These are phyloP conservation scores for Lycophotia porphyrea DNA, from an alignment of 2,888 invertebrate genomes.

Conservation along the genomic window DNA sequence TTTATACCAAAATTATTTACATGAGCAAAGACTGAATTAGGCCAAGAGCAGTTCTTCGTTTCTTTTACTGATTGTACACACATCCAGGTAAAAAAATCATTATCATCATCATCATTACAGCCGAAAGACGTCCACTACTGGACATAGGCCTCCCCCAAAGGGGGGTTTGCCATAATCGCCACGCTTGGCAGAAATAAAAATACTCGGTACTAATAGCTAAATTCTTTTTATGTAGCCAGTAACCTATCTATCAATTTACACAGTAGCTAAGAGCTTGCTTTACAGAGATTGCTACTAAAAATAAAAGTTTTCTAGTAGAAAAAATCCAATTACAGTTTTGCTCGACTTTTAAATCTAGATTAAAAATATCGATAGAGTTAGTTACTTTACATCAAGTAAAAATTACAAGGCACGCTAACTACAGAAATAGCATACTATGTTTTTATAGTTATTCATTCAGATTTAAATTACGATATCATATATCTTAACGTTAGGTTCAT, in stretches of 20 bases:
- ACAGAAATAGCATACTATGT: conserved; percentile 6
- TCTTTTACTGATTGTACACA: too few species aligned
- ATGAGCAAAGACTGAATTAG: background rate
- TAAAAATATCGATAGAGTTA: conserved; percentile 31
- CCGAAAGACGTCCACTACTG: too few species aligned
- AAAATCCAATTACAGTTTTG: conserved; percentile 29
- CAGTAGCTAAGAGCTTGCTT: background rate
- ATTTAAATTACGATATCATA: conserved; percentile 63
- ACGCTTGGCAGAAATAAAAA: too few species aligned
- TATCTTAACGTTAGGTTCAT: conserved; percentile 42
- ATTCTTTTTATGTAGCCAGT: background rate
- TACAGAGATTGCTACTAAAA: background rate
- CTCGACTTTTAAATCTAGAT: conserved; percentile 36
- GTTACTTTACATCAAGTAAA: conserved; percentile 20
- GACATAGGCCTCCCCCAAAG: too few species aligned
- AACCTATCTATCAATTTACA: conserved; percentile 3
- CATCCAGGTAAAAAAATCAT: too few species aligned
- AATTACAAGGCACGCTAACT: conserved; percentile 13
- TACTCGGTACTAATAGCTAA: background rate
- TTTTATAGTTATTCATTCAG: conserved; percentile 57
- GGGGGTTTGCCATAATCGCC: too few species aligned
- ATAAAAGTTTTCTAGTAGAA: conserved; percentile 13
- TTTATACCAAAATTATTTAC: background rate
- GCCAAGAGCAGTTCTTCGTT: background rate
- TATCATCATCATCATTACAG: too few species aligned